Evolutionary conservation across 2,113 vertebrate species (phyloP).

Genomic region (Anolis sagrei): DNA sequence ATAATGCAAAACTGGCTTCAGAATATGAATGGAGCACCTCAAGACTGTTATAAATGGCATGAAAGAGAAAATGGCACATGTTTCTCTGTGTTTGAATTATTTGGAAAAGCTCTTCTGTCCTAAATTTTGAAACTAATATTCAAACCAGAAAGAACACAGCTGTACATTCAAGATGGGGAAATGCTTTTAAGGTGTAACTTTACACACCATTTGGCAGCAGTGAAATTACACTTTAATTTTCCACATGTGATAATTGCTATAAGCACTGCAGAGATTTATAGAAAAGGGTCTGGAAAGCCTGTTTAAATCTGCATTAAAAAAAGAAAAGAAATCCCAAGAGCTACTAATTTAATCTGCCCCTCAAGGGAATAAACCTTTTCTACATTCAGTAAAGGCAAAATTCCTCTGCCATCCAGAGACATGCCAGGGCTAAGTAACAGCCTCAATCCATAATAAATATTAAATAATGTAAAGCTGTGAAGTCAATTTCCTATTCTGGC

Average conservation of each 20-base stretch:
- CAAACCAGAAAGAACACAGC: neutral
- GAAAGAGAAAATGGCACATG: neutral
- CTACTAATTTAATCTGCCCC: conserved; percentile 25
- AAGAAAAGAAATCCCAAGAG: conserved; percentile 11
- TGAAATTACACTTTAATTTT: conserved; percentile 12
- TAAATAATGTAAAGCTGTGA: conserved; percentile 37
- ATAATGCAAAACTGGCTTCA: neutral
- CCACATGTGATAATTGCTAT: neutral
- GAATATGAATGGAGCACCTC: neutral
- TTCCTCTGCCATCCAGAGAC: neutral
- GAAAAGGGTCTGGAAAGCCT: neutral
- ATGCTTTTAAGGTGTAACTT: neutral
- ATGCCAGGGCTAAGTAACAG: conserved; percentile 33
- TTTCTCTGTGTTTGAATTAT: neutral
- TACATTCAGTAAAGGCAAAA: neutral
- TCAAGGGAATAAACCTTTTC: neutral
- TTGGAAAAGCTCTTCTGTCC: neutral
- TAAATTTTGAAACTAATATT: neutral
- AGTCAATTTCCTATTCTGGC: conserved; percentile 15
- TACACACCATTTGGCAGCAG: neutral
- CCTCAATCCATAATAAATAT: conserved; percentile 11
- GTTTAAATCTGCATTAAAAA: neutral
- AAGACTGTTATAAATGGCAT: neutral
- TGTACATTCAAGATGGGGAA: neutral
- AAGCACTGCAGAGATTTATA: neutral